Evolutionary conservation across 2,797 vertebrate genomes (phyloP).

Genomic region (Enteromius viviparus): DNA sequence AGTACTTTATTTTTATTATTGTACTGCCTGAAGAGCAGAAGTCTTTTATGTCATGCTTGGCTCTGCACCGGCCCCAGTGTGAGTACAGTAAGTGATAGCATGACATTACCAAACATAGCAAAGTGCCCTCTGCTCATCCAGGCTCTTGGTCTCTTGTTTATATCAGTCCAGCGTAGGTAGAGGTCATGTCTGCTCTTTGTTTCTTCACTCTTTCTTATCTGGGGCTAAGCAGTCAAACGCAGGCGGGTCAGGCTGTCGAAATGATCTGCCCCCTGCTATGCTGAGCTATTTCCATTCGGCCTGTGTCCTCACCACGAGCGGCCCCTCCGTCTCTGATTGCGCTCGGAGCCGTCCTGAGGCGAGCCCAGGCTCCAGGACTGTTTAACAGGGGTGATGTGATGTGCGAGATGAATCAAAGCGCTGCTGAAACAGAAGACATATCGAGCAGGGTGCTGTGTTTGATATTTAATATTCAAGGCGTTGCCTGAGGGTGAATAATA

Average conservation of each 20-base stretch:
- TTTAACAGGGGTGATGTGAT: conserved; percentile 20
- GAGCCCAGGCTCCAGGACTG: conserved; percentile 33
- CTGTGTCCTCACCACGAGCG: conserved; percentile 31
- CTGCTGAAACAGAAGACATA: conserved; percentile 48
- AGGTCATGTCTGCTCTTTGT: conserved; percentile 59
- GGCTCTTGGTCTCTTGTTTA: conserved; percentile 24
- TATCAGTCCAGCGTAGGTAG: conserved; percentile 25
- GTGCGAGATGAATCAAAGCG: conserved; percentile 52
- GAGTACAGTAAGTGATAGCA: conserved; percentile 23
- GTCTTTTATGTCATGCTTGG: neutral
- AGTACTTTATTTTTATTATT: neutral
- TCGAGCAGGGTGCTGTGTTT: conserved; percentile 46
- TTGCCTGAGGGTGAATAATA: conserved; percentile 47
- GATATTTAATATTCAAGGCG: conserved; percentile 52
- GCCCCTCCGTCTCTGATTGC: conserved; percentile 46
- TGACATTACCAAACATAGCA: conserved; percentile 53
- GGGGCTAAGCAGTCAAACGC: conserved; percentile 57
- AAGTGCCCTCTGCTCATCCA: conserved; percentile 44
- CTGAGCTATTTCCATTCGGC: conserved; percentile 51
- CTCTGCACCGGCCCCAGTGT: neutral
- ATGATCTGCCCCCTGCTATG: conserved; percentile 50
- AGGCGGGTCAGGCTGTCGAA: conserved; percentile 48
- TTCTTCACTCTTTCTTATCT: conserved; percentile 55
- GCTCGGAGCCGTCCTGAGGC: conserved; percentile 46
- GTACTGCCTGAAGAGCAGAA: neutral